A percentile compares a stretch with the other conserved stretches of the same genome.
Conservation (phyloP, 2,888 invertebrate species). For the Byasa hedistus region DNA sequence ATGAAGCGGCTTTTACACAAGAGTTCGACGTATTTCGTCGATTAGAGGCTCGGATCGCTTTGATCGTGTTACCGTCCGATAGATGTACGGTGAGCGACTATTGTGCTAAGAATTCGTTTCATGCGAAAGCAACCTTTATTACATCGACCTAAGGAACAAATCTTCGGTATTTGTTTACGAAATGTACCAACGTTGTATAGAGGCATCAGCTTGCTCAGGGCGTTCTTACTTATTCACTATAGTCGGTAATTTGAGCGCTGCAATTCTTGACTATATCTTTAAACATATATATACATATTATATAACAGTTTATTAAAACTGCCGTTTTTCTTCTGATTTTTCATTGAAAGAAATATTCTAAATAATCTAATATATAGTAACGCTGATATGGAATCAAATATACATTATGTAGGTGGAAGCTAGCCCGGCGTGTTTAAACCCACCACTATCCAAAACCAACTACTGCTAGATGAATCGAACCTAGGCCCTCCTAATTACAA, state of each 20-base stretch:
- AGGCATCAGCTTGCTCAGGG: conserved; percentile 50
- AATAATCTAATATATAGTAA: too few relatives aligned
- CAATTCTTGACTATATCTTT: conserved; percentile 35
- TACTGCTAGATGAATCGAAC: too few relatives aligned
- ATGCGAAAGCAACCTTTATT: not conserved
- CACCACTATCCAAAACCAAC: too few relatives aligned
- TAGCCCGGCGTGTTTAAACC: too few relatives aligned
- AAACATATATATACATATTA: not conserved
- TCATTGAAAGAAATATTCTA: not conserved
- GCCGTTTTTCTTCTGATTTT: not conserved
- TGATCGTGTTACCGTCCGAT: conserved; percentile 57
- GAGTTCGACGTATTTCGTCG: conserved; percentile 29
- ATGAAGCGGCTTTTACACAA: conserved; percentile 17
- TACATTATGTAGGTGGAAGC: too few relatives aligned
- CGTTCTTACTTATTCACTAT: conserved; percentile 37
- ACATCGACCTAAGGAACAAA: not conserved
- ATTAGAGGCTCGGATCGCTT: conserved; percentile 54
- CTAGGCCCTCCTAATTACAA: too few relatives aligned
- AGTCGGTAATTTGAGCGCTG: conserved; percentile 45
- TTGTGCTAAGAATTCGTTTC: conserved; percentile 5
- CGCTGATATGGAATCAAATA: too few relatives aligned
- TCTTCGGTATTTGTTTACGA: not conserved
- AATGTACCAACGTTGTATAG: conserved; percentile 28
- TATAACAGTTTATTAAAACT: not conserved
- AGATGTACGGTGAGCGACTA: conserved; percentile 35